Conservation (phyloP, 2,797 vertebrate species). For the Gallinago solitaria region DNA sequence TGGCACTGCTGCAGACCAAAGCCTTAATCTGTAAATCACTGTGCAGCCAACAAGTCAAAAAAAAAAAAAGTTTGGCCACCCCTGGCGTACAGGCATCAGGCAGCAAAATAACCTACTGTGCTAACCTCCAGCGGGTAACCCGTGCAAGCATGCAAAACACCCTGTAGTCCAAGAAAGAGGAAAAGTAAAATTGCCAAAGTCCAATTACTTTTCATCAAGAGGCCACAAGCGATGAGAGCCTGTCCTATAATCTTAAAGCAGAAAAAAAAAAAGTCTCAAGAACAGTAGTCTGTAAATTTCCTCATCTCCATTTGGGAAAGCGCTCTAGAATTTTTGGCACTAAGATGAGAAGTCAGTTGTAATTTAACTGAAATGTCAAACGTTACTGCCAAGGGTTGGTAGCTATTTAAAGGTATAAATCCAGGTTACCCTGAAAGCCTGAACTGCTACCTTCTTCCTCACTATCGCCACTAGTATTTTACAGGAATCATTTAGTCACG, state of each 20-base stretch:
- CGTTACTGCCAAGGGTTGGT: conserved; percentile 61
- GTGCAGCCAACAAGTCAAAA: conserved; percentile 51
- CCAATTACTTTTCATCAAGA: conserved; percentile 74
- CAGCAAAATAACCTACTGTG: conserved; percentile 67
- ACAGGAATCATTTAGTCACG: conserved; percentile 14
- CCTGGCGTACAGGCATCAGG: conserved; percentile 61
- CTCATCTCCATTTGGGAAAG: conserved; percentile 62
- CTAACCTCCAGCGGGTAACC: conserved; percentile 58
- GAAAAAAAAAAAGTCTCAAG: conserved; percentile 17
- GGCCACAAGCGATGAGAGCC: conserved; percentile 67
- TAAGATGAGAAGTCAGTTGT: conserved; percentile 69
- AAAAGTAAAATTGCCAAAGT: conserved; percentile 46
- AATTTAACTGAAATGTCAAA: conserved; percentile 75
- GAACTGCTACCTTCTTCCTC: conserved; percentile 32
- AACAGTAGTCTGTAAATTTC: conserved; percentile 58
- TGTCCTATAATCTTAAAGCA: conserved; percentile 61
- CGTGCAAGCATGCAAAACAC: conserved; percentile 50
- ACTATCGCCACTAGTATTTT: not conserved
- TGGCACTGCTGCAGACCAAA: conserved; percentile 64
- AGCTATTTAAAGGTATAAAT: conserved; percentile 74
- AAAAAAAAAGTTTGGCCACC: conserved; percentile 70
- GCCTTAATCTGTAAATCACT: conserved; percentile 73
- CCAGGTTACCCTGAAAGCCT: conserved; percentile 61
- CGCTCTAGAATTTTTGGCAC: conserved; percentile 68
- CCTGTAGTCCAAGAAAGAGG: conserved; percentile 3